Evolutionary conservation across 2,888 invertebrate species (phyloP), one percentile per base, ranked within the genome.

Genomic region (Neoscelio sp.): DNA sequence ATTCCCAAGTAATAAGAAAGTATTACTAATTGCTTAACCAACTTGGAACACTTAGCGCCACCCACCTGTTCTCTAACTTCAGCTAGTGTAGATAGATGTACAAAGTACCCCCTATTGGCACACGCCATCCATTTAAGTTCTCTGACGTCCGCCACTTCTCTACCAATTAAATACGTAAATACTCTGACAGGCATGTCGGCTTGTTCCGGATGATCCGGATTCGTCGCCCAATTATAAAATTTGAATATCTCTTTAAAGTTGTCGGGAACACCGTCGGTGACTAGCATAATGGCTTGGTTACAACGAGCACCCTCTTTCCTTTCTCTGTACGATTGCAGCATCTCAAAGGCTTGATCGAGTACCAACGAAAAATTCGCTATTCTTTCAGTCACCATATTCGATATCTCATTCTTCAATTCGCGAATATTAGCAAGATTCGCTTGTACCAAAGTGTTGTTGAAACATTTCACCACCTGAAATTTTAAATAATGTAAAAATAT

Each of bases 71-170:
- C 99, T 67, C 98, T 94, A 33, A 99, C 99, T 92, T 99, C 99
- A 0, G 99, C 98, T 88, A 98, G 92, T 23, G 99, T 99, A 82
- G 98, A 97, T 56, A 99, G 94, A 89, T 99, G 99, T 15, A 98
- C 98, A 92, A 97, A 98, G 91, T 95, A 98, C 7, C 98, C 98
- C 93, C 97, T 95, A 91, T 99, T 99, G 17, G 96, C 96, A 91
- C 99, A 99, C 52, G 99, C 99, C 98, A 99, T 99, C 97, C 97
- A 98, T 88, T 97, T 96, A 80, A 98, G 96, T 89, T 98, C 97
- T 82, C 96, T 93, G 52, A 97, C 96, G 91, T 99, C 99, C 26
- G 97, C 95, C 74, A 96, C 96, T 80, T 91, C 90, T 89, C 96
- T 94, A 81, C 99, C 99, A 91, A 99, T 98, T 87, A 99, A 93